Percentiles rank a stretch among this genome's conserved stretches.
These are phyloP conservation scores for Phylloscopus trochilus DNA, from an alignment of 2,113 vertebrate species.

Conservation along the genomic window DNA sequence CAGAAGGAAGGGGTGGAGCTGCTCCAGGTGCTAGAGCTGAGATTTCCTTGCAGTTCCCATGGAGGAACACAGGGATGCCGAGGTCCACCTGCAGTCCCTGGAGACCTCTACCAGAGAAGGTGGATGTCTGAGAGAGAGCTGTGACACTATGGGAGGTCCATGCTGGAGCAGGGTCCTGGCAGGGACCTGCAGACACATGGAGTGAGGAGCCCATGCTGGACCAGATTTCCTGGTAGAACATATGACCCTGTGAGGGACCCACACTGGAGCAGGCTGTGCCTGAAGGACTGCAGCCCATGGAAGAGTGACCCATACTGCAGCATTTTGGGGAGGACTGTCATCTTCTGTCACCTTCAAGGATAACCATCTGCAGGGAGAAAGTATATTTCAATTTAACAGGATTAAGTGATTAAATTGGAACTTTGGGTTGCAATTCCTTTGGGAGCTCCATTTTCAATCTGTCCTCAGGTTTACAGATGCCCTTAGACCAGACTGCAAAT, in stretches of 20 bases:
- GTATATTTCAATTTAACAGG: background rate
- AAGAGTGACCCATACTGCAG: background rate
- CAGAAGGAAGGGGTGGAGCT: background rate
- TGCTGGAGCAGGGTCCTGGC: background rate
- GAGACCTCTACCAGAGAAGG: background rate
- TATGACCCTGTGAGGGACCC: background rate
- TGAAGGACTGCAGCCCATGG: background rate
- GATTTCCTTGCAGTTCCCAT: background rate
- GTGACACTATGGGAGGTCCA: background rate
- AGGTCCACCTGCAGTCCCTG: background rate
- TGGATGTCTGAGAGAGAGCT: background rate
- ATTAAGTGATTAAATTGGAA: background rate
- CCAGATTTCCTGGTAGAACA: background rate
- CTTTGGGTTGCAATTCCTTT: background rate
- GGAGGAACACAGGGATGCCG: background rate
- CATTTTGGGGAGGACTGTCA: background rate
- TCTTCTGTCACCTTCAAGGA: background rate
- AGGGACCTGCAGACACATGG: background rate
- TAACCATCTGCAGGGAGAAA: background rate
- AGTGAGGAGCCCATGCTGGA: background rate
- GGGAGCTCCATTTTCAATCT: background rate
- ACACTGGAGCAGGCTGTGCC: background rate
- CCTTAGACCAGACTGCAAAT: background rate
- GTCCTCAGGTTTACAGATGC: background rate
- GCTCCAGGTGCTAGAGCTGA: background rate